A percentile compares a stretch with the other conserved stretches of the same genome.
Conservation (phyloP, 1,140 invertebrate species). For the Drosophila neocordata region DNA sequence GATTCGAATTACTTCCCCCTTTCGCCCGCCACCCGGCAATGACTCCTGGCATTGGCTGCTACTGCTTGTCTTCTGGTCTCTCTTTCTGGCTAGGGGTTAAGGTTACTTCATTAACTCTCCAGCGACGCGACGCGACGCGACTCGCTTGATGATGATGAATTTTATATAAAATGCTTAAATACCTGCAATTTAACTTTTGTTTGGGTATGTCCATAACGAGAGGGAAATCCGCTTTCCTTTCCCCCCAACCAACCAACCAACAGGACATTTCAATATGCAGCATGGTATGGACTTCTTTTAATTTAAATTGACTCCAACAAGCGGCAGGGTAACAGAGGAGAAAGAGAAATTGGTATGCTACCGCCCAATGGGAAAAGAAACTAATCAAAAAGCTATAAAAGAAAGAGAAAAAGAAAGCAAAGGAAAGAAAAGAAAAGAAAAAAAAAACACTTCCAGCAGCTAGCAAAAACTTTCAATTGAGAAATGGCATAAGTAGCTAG, state of each 20-base stretch:
- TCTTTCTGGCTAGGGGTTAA: slow-evolving; percentile 39
- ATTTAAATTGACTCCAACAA: slow-evolving; percentile 73
- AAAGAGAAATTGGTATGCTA: slow-evolving; percentile 17
- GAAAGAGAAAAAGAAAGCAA: background rate
- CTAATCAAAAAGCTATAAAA: slow-evolving; percentile 82
- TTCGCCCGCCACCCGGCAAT: too few species aligned
- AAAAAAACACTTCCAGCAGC: background rate
- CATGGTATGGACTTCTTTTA: slow-evolving; percentile 61
- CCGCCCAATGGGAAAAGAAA: slow-evolving; percentile 45
- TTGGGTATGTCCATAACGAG: slow-evolving; percentile 39
- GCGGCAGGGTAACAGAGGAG: background rate
- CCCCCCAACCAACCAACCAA: background rate
- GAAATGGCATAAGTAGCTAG: background rate
- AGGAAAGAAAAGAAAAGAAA: background rate
- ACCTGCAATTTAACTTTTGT: slow-evolving; percentile 81
- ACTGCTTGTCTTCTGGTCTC: background rate
- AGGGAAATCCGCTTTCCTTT: background rate
- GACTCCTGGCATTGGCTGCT: background rate
- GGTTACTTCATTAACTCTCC: slow-evolving; percentile 64
- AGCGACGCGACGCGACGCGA: slow-evolving; percentile 45
- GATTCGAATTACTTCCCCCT: too few species aligned
- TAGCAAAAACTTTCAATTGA: slow-evolving; percentile 8
- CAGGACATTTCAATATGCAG: slow-evolving; percentile 64
- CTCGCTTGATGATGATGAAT: slow-evolving; percentile 71
- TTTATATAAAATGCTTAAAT: slow-evolving; percentile 82